Conservation (phyloP, 2,113 vertebrate species). For the Steatornis caripensis region DNA sequence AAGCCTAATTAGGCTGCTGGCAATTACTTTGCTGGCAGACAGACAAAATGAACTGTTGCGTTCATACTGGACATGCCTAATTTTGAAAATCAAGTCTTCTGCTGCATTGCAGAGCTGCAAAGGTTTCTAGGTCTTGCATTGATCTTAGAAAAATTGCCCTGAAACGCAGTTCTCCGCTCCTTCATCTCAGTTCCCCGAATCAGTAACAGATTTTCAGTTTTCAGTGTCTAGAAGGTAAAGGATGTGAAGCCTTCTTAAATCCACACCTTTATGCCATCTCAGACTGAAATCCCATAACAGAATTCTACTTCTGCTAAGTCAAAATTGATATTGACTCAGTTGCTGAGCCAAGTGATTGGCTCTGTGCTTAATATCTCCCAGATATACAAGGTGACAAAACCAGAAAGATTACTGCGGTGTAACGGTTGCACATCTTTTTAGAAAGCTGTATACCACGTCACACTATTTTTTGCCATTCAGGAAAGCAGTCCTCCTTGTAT, state of each 20-base stretch:
- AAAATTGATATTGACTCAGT: neutral
- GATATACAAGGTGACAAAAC: neutral
- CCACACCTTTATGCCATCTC: neutral
- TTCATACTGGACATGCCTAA: neutral
- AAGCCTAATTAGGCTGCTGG: neutral
- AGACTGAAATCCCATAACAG: neutral
- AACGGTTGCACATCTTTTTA: neutral
- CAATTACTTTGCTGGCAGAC: neutral
- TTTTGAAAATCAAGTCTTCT: neutral
- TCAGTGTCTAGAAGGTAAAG: neutral
- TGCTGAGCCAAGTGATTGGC: neutral
- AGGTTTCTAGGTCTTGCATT: neutral
- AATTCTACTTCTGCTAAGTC: neutral
- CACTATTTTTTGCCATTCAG: neutral
- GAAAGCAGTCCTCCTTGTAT: neutral
- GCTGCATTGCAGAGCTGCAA: neutral
- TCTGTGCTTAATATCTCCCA: neutral
- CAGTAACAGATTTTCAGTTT: neutral
- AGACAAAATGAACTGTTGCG: neutral
- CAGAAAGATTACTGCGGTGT: neutral
- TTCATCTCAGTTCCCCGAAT: neutral
- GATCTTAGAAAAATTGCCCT: neutral
- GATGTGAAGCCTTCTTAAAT: neutral
- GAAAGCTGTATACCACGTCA: neutral
- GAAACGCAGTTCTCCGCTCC: neutral